phyloP scores from a whole-genome alignment of 2,797 vertebrate species.

The Columba guinea region DNA sequence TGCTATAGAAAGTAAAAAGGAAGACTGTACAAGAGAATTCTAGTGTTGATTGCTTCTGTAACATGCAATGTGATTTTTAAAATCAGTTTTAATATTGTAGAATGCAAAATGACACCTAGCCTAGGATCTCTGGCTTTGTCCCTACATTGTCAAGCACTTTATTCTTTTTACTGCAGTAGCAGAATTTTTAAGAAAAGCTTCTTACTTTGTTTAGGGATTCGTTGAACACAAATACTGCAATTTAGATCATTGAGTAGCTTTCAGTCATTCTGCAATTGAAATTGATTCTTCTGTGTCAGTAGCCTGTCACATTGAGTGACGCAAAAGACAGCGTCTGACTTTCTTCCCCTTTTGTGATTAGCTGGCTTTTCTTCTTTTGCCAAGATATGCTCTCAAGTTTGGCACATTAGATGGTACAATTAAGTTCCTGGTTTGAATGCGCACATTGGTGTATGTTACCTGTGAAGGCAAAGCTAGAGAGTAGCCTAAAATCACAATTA shows the following conservation, averaged over 20 bases:
- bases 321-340: neutral
- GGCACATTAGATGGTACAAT: neutral
- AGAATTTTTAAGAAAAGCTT: constrained; percentile 16
- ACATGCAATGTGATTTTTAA: neutral
- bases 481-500: neutral
- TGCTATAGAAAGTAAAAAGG: neutral
- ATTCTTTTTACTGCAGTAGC: neutral
- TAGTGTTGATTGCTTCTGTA: neutral
- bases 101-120: neutral
- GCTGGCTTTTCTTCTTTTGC: neutral
- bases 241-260: constrained; percentile 8
- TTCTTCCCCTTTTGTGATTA: constrained; percentile 17
- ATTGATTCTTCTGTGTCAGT: neutral
- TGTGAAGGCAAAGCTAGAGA: neutral
- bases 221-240: neutral
- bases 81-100: neutral
- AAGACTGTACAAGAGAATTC: neutral
- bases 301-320: neutral
- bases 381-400: neutral
- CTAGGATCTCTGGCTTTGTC: neutral
- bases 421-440: neutral
- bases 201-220: neutral
- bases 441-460: neutral
- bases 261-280: constrained; percentile 11
- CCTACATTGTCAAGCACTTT: neutral